Percentiles rank a stretch among this genome's conserved stretches.
Conservation (phyloP, 2,797 vertebrate genomes). For the Macropodus opercularis region DNA sequence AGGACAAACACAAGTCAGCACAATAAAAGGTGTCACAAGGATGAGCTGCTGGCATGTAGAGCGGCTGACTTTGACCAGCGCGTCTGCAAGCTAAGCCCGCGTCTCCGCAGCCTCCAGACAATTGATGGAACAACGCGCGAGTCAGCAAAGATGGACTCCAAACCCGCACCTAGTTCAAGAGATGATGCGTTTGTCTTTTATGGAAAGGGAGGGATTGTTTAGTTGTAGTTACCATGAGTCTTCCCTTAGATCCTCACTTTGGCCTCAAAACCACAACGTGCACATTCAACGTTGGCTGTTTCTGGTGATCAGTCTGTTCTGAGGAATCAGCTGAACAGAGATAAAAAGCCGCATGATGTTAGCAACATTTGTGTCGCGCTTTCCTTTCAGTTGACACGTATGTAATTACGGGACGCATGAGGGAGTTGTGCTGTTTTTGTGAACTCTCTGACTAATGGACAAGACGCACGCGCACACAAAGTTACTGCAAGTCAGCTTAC, state of each 20-base stretch:
- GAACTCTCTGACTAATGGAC: slow-evolving; percentile 24
- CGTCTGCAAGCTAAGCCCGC: slow-evolving; percentile 42
- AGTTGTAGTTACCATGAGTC: too few relatives aligned
- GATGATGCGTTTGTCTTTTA: too few relatives aligned
- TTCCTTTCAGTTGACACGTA: neutral
- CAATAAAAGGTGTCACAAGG: slow-evolving; percentile 37
- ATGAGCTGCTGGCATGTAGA: slow-evolving; percentile 14
- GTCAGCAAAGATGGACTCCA: too few relatives aligned
- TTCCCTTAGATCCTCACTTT: slow-evolving; percentile 27
- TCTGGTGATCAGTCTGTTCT: slow-evolving; percentile 28
- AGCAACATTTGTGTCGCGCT: slow-evolving; percentile 1
- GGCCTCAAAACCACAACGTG: slow-evolving; percentile 23
- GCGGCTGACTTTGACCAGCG: slow-evolving; percentile 5
- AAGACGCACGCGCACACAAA: neutral
- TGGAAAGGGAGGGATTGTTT: neutral
- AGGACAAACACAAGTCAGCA: neutral
- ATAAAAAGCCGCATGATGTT: slow-evolving; percentile 13
- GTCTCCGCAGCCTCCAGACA: slow-evolving; percentile 65
- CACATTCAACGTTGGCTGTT: slow-evolving; percentile 43
- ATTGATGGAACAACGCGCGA: slow-evolving; percentile 74
- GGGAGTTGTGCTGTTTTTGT: slow-evolving; percentile 19
- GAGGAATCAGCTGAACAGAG: slow-evolving; percentile 13
- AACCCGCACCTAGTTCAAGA: too few relatives aligned
- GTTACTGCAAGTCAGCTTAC: slow-evolving; percentile 40
- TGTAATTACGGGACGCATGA: slow-evolving; percentile 13